Evolutionary conservation across 1,140 invertebrate genomes (phyloP), one percentile per base, ranked within the genome.

Genomic region (Lutraria rhynchaena): DNA sequence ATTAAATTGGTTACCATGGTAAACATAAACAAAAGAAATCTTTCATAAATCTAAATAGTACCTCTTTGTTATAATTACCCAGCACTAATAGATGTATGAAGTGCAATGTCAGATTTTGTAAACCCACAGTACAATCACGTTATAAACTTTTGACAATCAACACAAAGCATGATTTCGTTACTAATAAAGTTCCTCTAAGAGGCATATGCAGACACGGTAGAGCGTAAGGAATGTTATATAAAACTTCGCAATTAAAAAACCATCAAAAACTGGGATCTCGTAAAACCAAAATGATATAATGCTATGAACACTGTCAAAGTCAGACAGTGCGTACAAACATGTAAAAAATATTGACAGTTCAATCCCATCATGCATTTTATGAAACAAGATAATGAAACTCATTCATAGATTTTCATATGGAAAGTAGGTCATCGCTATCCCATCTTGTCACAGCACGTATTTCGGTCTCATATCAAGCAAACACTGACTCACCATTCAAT

Each of bases 321-420:
- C 60, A 63, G 60, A 63, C 33, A 41, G 60, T 63, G 35, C 35
- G 22, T 33, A 7, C 19, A 63, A 63, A 63, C 60, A 63, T 63
- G 35, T 27, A 57, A 29, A 41, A 41, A 41, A 41, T 15, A 7
- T 41, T 41, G 37, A 41, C 5, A 41, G 37, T 15, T 57, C 55
- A 27, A n/a, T 22, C 55, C 22, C 60, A 63, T 5, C 35, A 63
- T 41, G 37, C 37, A 41, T 41, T 41, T 41, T 15, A 41, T 24
- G 5, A 57, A 35, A 41, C 0, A 35, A 9, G 17, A 19, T 7
- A 22, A n/a, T 41, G 37, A n/a, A 41, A 11, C 44, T 24, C 33
- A 63, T 63, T 41, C 60, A 63, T 44, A 22, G 60, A 37, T 63
- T 22, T 44, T 41, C 4, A n/a, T 19, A 41, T n/a, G 44, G 13